Evolutionary conservation across 2,888 invertebrate genomes (phyloP).

Genomic region (Priocnemis perturbator): DNA sequence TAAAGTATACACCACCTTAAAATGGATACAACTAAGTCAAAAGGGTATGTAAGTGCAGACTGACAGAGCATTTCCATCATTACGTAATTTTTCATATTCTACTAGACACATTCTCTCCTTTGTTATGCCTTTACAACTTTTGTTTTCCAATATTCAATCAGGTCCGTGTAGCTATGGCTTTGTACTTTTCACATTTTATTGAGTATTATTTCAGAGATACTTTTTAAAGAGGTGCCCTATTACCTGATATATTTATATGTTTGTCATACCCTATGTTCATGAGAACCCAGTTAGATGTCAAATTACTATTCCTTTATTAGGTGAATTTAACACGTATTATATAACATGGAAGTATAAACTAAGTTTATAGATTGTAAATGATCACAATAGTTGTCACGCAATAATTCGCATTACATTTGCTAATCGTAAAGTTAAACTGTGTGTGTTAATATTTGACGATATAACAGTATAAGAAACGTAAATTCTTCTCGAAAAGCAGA

Average conservation of each 20-base stretch:
- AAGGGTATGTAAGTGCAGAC: slow-evolving; percentile 51
- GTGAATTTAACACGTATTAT: slow-evolving; percentile 22
- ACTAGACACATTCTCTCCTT: slow-evolving; percentile 65
- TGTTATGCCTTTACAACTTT: slow-evolving; percentile 66
- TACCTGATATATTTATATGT: slow-evolving; percentile 19
- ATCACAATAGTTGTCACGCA: slow-evolving; percentile 12
- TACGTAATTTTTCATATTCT: slow-evolving; percentile 56
- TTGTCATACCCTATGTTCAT: slow-evolving; percentile 1
- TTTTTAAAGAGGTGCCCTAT: slow-evolving; percentile 38
- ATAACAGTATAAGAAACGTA: no score
- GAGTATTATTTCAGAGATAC: slow-evolving; percentile 45
- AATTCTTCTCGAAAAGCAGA: no score
- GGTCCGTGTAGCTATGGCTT: slow-evolving; percentile 63
- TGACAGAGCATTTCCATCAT: slow-evolving; percentile 58
- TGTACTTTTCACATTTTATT: slow-evolving; percentile 58
- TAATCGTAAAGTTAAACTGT: slow-evolving; percentile 7
- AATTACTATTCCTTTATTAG: slow-evolving; percentile 17
- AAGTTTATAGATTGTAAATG: slow-evolving; percentile 12
- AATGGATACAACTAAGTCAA: slow-evolving; percentile 53
- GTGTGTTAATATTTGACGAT: slow-evolving; percentile 6
- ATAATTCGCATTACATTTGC: slow-evolving; percentile 7
- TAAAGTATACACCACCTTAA: slow-evolving; percentile 58
- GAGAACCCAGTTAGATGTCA: slow-evolving; percentile 18
- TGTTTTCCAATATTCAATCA: slow-evolving; percentile 62
- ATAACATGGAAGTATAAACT: slow-evolving; percentile 33